Percentiles rank a stretch among this genome's conserved stretches.
Conservation (phyloP, 92 coral and sea anemone species). For the Actinostola sp. region DNA sequence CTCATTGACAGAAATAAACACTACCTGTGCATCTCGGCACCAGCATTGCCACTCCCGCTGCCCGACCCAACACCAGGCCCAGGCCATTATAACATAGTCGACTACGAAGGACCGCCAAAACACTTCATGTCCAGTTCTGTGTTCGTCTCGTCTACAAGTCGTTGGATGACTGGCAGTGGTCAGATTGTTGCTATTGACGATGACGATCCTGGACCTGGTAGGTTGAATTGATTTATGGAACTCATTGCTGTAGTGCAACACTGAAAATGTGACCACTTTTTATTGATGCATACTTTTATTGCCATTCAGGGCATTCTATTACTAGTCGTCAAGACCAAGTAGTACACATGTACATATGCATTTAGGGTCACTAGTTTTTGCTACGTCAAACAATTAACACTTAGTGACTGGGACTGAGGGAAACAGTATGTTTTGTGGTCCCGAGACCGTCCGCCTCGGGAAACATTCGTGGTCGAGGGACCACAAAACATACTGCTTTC, state of each 20-base stretch:
- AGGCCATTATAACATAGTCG: conserved; percentile 93
- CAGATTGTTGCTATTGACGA: conserved; percentile 46
- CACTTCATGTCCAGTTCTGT: conserved; percentile 95
- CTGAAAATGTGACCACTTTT: not conserved
- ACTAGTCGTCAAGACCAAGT: too few relatives aligned
- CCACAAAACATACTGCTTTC: too few relatives aligned
- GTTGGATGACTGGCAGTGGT: conserved; percentile 73
- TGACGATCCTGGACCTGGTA: conserved; percentile 95
- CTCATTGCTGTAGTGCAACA: not conserved
- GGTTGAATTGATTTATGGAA: not conserved
- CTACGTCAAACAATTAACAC: too few relatives aligned
- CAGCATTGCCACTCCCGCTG: conserved; percentile 91
- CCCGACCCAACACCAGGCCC: conserved; percentile 95
- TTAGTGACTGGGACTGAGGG: too few relatives aligned
- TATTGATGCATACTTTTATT: not conserved
- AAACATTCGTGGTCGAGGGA: too few relatives aligned
- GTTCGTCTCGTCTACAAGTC: conserved; percentile 94
- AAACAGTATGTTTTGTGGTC: too few relatives aligned
- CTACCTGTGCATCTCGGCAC: conserved; percentile 96
- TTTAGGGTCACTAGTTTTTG: too few relatives aligned
- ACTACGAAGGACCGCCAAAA: conserved; percentile 87
- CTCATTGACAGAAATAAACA: conserved; percentile 78
- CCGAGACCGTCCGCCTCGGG: too few relatives aligned
- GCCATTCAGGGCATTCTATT: too few relatives aligned
- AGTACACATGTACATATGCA: too few relatives aligned